phyloP scores from a whole-genome alignment of 2,888 invertebrate genomes.

The Oscheius sp. region DNA sequence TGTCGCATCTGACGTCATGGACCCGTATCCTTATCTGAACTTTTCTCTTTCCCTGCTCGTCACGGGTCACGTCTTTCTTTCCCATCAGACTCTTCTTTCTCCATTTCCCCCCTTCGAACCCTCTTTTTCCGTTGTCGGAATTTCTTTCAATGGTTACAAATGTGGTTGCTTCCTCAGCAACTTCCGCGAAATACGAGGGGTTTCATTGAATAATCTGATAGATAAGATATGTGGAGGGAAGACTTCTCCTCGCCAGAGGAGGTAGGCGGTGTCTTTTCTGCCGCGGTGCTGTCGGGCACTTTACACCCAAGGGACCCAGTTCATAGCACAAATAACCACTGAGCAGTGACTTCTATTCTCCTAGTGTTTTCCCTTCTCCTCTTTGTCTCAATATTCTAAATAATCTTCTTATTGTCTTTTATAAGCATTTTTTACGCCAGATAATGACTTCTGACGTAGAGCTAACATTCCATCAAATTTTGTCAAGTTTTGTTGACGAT shows the following conservation, averaged over 20 bases:
- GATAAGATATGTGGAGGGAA: background rate
- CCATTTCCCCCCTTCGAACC: background rate
- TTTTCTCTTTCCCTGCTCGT: conserved; percentile 1
- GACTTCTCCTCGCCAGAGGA: conserved; percentile 6
- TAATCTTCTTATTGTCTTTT: background rate
- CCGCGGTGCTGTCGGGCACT: conserved; percentile 20
- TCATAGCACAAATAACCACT: conserved; percentile 32
- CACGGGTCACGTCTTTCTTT: background rate
- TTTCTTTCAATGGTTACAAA: background rate
- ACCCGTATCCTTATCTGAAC: conserved; percentile 18
- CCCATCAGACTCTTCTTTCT: background rate
- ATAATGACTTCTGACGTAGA: background rate
- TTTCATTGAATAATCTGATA: background rate
- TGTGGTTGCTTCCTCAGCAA: background rate
- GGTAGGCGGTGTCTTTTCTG: conserved; percentile 30
- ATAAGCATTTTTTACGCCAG: background rate
- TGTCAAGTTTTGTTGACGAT: no score
- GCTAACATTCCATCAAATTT: no score
- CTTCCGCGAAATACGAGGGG: background rate
- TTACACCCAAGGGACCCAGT: conserved; percentile 24
- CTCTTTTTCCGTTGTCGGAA: background rate
- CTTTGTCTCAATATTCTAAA: no score
- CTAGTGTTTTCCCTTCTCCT: background rate
- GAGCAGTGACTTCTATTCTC: background rate
- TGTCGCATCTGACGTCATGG: conserved; percentile 20